Percentiles rank a stretch among this genome's conserved stretches.
phyloP scores from a whole-genome alignment of 2,113 vertebrate species.

The Pluvialis apricaria region DNA sequence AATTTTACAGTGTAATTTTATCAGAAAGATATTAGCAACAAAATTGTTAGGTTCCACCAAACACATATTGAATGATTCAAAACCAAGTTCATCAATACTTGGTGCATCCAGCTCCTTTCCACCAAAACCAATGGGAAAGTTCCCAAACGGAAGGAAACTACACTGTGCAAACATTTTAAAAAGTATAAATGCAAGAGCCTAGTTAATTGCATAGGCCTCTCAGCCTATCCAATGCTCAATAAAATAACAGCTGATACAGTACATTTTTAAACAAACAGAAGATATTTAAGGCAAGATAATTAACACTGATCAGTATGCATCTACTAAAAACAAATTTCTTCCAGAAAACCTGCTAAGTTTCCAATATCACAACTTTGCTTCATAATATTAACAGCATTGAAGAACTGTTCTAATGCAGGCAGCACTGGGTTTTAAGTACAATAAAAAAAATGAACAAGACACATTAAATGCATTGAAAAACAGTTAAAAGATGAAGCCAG shows the following conservation, averaged over 20 bases:
- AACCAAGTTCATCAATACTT: background rate
- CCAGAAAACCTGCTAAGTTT: background rate
- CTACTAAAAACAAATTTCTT: background rate
- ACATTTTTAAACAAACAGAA: background rate
- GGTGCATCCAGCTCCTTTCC: background rate
- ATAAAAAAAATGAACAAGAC: background rate
- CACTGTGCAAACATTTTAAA: background rate
- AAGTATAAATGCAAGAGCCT: background rate
- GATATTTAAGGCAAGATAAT: background rate
- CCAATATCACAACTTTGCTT: background rate
- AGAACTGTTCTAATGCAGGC: background rate
- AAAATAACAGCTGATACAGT: background rate
- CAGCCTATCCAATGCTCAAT: background rate
- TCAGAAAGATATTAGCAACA: background rate
- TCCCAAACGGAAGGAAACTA: background rate
- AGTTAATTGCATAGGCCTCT: background rate
- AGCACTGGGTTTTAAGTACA: background rate
- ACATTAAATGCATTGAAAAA: background rate
- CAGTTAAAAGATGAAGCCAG: background rate
- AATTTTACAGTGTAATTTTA: background rate
- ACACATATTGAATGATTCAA: background rate
- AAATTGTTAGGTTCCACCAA: background rate
- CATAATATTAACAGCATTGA: background rate
- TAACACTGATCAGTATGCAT: background rate
- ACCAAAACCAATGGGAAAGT: background rate